These are phyloP conservation scores for Rhynchonema sp. DNA, from an alignment of 2,888 invertebrate genomes.

Conservation along the genomic window DNA sequence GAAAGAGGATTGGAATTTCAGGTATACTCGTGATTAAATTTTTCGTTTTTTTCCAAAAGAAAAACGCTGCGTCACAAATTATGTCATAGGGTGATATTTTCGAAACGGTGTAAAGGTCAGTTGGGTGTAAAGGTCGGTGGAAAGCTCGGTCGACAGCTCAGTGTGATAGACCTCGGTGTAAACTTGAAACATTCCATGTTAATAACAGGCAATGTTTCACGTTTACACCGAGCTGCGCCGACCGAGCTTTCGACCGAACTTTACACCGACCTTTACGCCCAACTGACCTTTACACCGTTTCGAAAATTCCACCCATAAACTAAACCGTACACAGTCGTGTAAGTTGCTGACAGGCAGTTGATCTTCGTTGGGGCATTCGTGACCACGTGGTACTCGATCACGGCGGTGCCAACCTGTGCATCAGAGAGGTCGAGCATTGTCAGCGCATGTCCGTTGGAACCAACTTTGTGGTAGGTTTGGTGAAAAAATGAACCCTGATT, in stretches of 20 bases:
- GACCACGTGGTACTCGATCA: conserved; percentile 95
- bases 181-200: too few relatives aligned
- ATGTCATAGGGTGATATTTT: too few relatives aligned
- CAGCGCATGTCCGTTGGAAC: conserved; percentile 88
- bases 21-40: conserved; percentile 36
- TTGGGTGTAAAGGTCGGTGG: conserved; percentile 12
- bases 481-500: neutral
- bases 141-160: too few relatives aligned
- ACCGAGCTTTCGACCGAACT: too few relatives aligned
- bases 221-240: too few relatives aligned
- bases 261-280: too few relatives aligned
- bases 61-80: too few relatives aligned
- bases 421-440: conserved; percentile 90
- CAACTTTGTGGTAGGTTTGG: conserved; percentile 55
- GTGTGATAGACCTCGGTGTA: too few relatives aligned
- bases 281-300: too few relatives aligned
- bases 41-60: neutral
- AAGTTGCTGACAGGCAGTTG: conserved; percentile 54
- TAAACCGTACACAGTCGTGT: neutral
- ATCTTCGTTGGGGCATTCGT: conserved; percentile 91
- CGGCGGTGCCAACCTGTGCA: conserved; percentile 89
- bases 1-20: conserved; percentile 92
- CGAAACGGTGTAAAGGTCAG: too few relatives aligned
- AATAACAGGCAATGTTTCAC: too few relatives aligned
- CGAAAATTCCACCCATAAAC: too few relatives aligned